phyloP scores from a whole-genome alignment of 2,888 invertebrate species.

The Uloborus plumipes region DNA sequence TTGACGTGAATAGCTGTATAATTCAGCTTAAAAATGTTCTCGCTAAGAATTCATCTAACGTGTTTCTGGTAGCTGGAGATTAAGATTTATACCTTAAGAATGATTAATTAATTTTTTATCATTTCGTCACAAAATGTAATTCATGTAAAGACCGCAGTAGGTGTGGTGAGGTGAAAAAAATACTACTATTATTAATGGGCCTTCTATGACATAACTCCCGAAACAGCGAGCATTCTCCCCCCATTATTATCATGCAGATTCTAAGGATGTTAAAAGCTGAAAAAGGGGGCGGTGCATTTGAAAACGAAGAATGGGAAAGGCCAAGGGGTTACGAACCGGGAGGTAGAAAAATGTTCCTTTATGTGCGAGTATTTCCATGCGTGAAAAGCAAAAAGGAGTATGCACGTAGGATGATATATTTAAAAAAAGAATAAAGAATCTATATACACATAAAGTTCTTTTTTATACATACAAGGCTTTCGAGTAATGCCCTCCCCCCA shows the following conservation, averaged over 20 bases:
- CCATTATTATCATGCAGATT: not conserved
- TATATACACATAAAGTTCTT: constrained; percentile 30
- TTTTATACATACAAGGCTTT: constrained; percentile 17
- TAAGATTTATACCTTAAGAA: too few species aligned
- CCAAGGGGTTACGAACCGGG: constrained; percentile 8
- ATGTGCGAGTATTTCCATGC: constrained; percentile 54
- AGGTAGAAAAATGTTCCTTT: constrained; percentile 33
- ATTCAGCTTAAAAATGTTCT: too few species aligned
- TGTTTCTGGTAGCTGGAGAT: too few species aligned
- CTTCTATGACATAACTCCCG: too few species aligned
- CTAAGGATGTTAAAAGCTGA: not conserved
- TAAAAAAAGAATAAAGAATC: constrained; percentile 28
- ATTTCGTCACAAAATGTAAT: too few species aligned
- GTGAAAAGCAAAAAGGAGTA: constrained; percentile 56
- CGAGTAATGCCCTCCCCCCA: constrained; percentile 24
- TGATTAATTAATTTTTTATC: too few species aligned
- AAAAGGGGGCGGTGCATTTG: constrained; percentile 11
- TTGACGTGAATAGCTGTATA: too few species aligned
- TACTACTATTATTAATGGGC: too few species aligned
- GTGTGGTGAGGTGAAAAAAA: too few species aligned
- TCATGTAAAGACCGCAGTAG: too few species aligned
- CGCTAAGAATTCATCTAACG: too few species aligned
- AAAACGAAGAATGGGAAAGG: constrained; percentile 1
- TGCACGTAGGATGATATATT: constrained; percentile 57
- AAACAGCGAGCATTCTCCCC: too few species aligned